phyloP scores from a whole-genome alignment of 64 coral and sea anemone genomes.

The Stylophora pistillata region DNA sequence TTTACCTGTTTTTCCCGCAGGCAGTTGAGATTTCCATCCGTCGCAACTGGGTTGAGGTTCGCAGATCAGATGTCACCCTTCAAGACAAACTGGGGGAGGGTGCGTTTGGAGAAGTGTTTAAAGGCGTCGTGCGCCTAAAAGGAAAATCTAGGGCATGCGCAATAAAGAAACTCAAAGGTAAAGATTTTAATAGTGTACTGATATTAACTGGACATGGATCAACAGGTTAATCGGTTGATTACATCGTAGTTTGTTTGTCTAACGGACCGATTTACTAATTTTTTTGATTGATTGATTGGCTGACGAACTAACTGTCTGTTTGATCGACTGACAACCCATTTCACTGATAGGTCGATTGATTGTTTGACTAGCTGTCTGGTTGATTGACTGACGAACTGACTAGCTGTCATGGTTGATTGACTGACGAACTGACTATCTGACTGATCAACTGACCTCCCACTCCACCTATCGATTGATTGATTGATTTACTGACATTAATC shows the following conservation, averaged over 20 bases:
- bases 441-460: too few species aligned
- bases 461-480: too few species aligned
- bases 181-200: background rate
- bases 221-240: background rate
- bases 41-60: constrained; percentile 16
- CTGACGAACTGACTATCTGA: too few species aligned
- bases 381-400: too few species aligned
- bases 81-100: constrained; percentile 26
- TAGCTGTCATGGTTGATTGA: too few species aligned
- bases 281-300: too few species aligned
- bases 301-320: too few species aligned
- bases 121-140: background rate
- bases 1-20: background rate
- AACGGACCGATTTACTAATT: too few species aligned
- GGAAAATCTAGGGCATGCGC: background rate
- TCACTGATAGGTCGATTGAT: too few species aligned
- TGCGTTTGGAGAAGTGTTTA: constrained; percentile 25
- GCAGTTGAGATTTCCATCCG: background rate
- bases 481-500: too few species aligned
- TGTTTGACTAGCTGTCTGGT: too few species aligned
- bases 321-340: too few species aligned
- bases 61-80: background rate
- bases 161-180: constrained; percentile 15
- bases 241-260: background rate
- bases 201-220: background rate